These are phyloP conservation scores for Akabosia matsudoensis DNA, from an alignment of 1,140 invertebrate genomes.

Conservation along the genomic window DNA sequence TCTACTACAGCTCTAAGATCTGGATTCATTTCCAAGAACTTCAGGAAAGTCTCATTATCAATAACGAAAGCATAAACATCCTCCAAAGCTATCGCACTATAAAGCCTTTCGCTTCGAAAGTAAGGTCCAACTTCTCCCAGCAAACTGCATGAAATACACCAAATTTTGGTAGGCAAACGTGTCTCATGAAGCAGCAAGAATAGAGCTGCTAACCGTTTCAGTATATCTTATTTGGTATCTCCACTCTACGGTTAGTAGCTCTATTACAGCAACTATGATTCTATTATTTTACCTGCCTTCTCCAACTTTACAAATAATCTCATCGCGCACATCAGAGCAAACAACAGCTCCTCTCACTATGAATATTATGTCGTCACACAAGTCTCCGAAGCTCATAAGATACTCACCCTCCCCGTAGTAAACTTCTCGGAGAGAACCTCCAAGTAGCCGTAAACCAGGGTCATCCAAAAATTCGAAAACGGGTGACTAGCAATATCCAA, in stretches of 20 bases:
- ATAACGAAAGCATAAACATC: constrained; percentile 36
- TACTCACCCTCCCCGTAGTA: constrained; percentile 44
- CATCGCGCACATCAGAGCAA: constrained; percentile 26
- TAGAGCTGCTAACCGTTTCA: too few relatives aligned
- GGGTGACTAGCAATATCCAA: too few relatives aligned
- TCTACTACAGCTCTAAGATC: constrained; percentile 29
- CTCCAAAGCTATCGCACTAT: constrained; percentile 33
- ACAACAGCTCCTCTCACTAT: constrained; percentile 38
- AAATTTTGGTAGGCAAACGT: too few relatives aligned
- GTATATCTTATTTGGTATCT: too few relatives aligned
- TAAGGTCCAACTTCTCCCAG: constrained; percentile 42
- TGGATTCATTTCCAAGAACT: constrained; percentile 42
- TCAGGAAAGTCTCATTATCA: constrained; percentile 31
- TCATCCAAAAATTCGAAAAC: constrained; percentile 35
- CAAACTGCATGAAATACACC: constrained; percentile 30
- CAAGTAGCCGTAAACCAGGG: constrained; percentile 37
- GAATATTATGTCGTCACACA: constrained; percentile 39
- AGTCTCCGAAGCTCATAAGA: constrained; percentile 39
- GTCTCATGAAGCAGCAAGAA: too few relatives aligned
- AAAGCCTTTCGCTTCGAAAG: constrained; percentile 35
- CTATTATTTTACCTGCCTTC: constrained; percentile 32
- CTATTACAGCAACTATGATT: neutral
- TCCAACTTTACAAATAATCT: constrained; percentile 37
- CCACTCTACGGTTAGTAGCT: too few relatives aligned
- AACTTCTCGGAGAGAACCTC: constrained; percentile 30